A percentile compares a stretch with the other conserved stretches of the same genome.
These are phyloP conservation scores for Rhopilema esculentum DNA, from an alignment of 30 jellyfish, hydroid and myxozoan species.

Conservation along the genomic window DNA sequence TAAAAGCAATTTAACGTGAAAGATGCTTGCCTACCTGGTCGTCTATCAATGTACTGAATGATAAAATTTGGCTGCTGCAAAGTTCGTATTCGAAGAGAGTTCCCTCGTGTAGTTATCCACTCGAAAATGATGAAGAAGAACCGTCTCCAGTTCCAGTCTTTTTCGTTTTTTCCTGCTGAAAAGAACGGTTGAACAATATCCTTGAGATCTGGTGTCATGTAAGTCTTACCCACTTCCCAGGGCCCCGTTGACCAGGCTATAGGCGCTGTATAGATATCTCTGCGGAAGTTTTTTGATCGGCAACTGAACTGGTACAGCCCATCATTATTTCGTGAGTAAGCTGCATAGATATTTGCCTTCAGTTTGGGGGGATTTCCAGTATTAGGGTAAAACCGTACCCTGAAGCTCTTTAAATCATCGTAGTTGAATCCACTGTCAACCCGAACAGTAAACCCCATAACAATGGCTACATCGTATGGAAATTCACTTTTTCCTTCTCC, in stretches of 20 bases:
- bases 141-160: background rate
- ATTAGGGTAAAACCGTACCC: constrained; percentile 8
- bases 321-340: constrained; percentile 15
- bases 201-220: constrained; percentile 38
- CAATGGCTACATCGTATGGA: constrained; percentile 44
- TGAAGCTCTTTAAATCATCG: constrained; percentile 35
- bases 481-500: constrained; percentile 19
- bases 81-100: background rate
- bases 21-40: constrained; percentile 40
- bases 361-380: constrained; percentile 3
- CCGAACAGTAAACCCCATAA: constrained; percentile 10
- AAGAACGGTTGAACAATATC: constrained; percentile 32
- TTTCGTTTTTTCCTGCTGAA: background rate
- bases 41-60: constrained; percentile 19
- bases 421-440: constrained; percentile 30
- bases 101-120: constrained; percentile 10
- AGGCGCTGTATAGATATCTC: constrained; percentile 45
- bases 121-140: constrained; percentile 28
- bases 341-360: constrained; percentile 40
- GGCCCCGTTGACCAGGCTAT: constrained; percentile 30
- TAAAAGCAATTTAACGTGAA: too few species aligned
- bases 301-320: constrained; percentile 18
- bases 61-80: background rate
- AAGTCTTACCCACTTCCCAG: background rate
- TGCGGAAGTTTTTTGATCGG: constrained; percentile 32